Evolutionary conservation across 2,113 vertebrate genomes (phyloP), one percentile per base, ranked within the genome.

Genomic region (Petrocephalus zakoni): DNA sequence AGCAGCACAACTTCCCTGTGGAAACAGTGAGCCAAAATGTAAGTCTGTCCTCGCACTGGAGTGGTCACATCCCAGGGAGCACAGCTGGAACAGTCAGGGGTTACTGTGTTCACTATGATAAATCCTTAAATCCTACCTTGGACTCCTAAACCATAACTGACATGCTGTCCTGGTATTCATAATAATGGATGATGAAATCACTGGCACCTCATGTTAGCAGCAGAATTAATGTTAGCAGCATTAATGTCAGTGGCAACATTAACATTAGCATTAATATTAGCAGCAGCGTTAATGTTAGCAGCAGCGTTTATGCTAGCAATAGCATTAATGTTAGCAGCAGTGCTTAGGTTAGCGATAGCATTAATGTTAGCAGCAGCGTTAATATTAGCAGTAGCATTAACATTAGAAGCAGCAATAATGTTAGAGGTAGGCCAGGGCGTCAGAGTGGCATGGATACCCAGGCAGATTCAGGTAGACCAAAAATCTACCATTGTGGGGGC

Each of bases 1-100:
- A 72, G 97, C 98, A 1, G 97, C 97, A 90, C 98, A 99, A 94
- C 97, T 98, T 82, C 98, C 98, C 98, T 99, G 93, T 0, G 58
- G 93, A 90, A 91, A 92, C 22, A 87, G 88, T 90, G 7, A 21
- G 17, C 34, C 9, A 90, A 75, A 55, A 42, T 4, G 13, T 56
- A 52, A n/a, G 34, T 29, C 2, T 10, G 0, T 17, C 3, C 86
- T 34, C 6, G 9, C 55, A 64, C 10, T 87, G n/a, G 11, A 5
- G n/a, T 49, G 21, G 25, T 8, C 64, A 78, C 34, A 13, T 29
- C 10, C 56, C 58, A 34, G 34, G 51, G 49, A 56, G 29, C 87
- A 56, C 25, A 82, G 42, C 34, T 47, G 64, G 61, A 68, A 68
- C n/a, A 68, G 25, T n/a, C 56, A 87, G n/a, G 87, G 8, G 56